Evolutionary conservation across 1,140 invertebrate genomes (phyloP), one percentile per base, ranked within the genome.

Genomic region (Glossosoma conforme): DNA sequence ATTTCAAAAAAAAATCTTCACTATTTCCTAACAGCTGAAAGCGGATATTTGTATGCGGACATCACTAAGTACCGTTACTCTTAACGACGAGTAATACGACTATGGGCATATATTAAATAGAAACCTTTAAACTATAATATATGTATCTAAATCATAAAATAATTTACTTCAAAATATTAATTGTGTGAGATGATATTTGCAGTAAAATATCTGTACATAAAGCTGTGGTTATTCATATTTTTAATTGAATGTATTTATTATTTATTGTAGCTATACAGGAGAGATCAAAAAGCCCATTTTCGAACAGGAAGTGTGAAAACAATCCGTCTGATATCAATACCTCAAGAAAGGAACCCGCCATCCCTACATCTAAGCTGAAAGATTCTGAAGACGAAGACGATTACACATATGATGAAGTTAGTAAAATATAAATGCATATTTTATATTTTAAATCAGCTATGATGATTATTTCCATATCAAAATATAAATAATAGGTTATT

Each of bases 351-450:
- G 24, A 9, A 40, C 21, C 32, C 8, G 30, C 9, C 2, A 30
- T n/a, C 10, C n/a, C 17, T 17, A n/a, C 9, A 48, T 9, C 22
- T 11, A 44, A 55, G 25, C 18, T 21, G 10, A 57, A 57, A 25
- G 50, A 57, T 21, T 51, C 46, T 44, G 56, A 58, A 18, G 56
- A 58, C 42, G 55, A 57, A 11, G 55, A 58, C 36, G 56, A 58
- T 47, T 58, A 58, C 37, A 54, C 45, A 30, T 58, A 49, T 51
- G 56, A 58, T 42, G 56, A 58, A 44, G 56, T 58, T 14, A 22
- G n/a, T 44, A 28, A 47, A 19, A 32, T 8, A 17, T 40, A 4
- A 18, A 18, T 18, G 20, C 37, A 8, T 8, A 8, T 18, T 9
- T 18, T 40, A 17, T 20, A 4, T 8, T 36, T 9, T 10, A 10